These are phyloP conservation scores for Kryptolebias ocellatus DNA, from an alignment of 2,797 vertebrate genomes.

Conservation along the genomic window DNA sequence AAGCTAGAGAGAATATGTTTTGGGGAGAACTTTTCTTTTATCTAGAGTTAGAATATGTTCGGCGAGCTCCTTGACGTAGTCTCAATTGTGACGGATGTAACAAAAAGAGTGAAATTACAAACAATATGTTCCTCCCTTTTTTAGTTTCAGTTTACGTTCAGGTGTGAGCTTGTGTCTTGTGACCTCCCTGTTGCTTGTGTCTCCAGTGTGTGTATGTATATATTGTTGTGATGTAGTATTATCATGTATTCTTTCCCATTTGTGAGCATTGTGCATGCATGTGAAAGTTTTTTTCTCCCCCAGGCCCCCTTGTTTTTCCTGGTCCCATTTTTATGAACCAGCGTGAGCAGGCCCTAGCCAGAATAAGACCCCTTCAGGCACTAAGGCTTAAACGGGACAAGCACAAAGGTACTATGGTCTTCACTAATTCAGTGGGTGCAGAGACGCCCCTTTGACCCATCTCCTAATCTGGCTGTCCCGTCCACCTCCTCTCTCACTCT, in stretches of 20 bases:
- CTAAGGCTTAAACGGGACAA: slow-evolving; percentile 99
- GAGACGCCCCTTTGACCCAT: slow-evolving; percentile 80
- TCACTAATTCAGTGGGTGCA: slow-evolving; percentile 87
- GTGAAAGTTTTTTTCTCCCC: slow-evolving; percentile 99
- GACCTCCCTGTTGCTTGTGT: slow-evolving; percentile 68
- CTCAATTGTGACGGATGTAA: slow-evolving; percentile 19
- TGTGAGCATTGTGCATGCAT: slow-evolving; percentile 97
- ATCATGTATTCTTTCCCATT: slow-evolving; percentile 85
- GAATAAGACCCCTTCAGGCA: slow-evolving; percentile 99
- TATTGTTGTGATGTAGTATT: slow-evolving; percentile 82
- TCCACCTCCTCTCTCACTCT: slow-evolving; percentile 80
- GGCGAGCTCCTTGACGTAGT: slow-evolving; percentile 19
- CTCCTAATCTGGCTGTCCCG: slow-evolving; percentile 77
- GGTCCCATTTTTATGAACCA: slow-evolving; percentile 99
- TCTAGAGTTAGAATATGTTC: slow-evolving; percentile 14
- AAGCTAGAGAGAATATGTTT: slow-evolving; percentile 11
- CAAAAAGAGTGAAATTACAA: slow-evolving; percentile 12
- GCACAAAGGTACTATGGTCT: slow-evolving; percentile 99
- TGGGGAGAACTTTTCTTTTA: slow-evolving; percentile 4
- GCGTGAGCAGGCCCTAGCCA: slow-evolving; percentile 99
- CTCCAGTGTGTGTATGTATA: slow-evolving; percentile 63
- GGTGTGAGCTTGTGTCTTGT: slow-evolving; percentile 67
- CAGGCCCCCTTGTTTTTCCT: slow-evolving; percentile 99
- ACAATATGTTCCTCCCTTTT: slow-evolving; percentile 26
- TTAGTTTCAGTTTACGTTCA: slow-evolving; percentile 28